Percentiles rank a stretch among this genome's conserved stretches.
Evolutionary conservation across 2,113 vertebrate genomes (phyloP).

Genomic region (Helogale parvula): DNA sequence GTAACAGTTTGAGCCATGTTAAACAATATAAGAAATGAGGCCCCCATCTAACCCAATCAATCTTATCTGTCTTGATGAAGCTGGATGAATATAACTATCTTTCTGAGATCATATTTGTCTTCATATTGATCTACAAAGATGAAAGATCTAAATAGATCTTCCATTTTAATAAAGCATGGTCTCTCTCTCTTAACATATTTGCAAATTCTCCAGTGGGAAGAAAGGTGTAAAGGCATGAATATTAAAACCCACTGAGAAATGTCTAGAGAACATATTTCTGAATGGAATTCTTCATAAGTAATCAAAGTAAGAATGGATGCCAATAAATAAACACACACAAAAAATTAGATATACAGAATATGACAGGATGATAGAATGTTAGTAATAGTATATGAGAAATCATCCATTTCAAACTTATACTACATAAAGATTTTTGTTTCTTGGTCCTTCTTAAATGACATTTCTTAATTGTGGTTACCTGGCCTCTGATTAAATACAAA

Average conservation of each 20-base stretch:
- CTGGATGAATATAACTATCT: background rate
- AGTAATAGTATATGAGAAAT: background rate
- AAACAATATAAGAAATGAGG: background rate
- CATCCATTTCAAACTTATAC: background rate
- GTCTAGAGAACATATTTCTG: background rate
- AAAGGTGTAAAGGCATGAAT: background rate
- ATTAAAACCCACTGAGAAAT: conserved; percentile 16
- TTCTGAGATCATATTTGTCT: background rate
- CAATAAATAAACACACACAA: background rate
- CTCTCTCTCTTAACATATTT: background rate
- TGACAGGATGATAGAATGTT: background rate
- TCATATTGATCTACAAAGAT: background rate
- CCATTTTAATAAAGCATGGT: background rate
- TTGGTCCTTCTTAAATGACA: background rate
- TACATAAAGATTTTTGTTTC: background rate
- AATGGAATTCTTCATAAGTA: conserved; percentile 36
- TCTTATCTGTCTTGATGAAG: background rate
- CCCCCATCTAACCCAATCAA: background rate
- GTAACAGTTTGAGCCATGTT: background rate
- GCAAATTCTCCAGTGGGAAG: background rate
- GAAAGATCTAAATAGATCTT: conserved; percentile 21
- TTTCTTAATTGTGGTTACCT: background rate
- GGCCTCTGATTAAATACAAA: background rate
- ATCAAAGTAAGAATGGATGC: background rate
- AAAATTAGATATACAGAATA: background rate